These are phyloP conservation scores for Crossocerus cetratus DNA, from an alignment of 2,888 invertebrate genomes.

Conservation along the genomic window DNA sequence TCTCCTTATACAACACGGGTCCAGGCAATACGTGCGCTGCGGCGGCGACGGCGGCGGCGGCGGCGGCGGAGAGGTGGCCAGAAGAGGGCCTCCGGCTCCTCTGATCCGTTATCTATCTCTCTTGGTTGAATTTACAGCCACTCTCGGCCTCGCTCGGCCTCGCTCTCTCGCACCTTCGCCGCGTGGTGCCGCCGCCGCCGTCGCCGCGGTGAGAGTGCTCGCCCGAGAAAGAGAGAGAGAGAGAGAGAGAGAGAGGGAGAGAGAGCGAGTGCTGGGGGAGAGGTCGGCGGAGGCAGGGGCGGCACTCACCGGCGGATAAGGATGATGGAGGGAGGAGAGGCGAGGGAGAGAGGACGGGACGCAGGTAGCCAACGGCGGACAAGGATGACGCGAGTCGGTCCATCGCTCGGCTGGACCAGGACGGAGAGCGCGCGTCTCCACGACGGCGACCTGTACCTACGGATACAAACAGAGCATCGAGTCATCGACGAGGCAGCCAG, in stretches of 20 bases:
- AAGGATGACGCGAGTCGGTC: constrained; percentile 34
- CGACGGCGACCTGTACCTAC: constrained; percentile 49
- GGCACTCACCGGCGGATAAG: not conserved
- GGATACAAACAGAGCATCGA: constrained; percentile 70
- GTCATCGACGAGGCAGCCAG: constrained; percentile 66
- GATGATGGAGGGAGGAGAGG: constrained; percentile 11
- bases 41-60: not conserved
- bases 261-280: constrained; percentile 9
- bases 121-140: not conserved
- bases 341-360: constrained; percentile 47
- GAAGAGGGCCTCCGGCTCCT: constrained; percentile 28
- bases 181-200: constrained; percentile 12
- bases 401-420: constrained; percentile 29
- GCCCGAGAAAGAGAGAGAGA: constrained; percentile 38
- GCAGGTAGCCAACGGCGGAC: constrained; percentile 66
- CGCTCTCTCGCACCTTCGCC: constrained; percentile 6
- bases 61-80: constrained; percentile 31
- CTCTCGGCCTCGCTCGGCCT: not conserved
- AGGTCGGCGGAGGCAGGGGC: not conserved
- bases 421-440: constrained; percentile 31
- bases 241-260: constrained; percentile 15
- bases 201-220: constrained; percentile 30
- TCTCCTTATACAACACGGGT: constrained; percentile 26
- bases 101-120: constrained; percentile 15
- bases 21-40: constrained; percentile 39